phyloP scores from a whole-genome alignment of 2,113 vertebrate genomes.

The Cebus imitator region DNA sequence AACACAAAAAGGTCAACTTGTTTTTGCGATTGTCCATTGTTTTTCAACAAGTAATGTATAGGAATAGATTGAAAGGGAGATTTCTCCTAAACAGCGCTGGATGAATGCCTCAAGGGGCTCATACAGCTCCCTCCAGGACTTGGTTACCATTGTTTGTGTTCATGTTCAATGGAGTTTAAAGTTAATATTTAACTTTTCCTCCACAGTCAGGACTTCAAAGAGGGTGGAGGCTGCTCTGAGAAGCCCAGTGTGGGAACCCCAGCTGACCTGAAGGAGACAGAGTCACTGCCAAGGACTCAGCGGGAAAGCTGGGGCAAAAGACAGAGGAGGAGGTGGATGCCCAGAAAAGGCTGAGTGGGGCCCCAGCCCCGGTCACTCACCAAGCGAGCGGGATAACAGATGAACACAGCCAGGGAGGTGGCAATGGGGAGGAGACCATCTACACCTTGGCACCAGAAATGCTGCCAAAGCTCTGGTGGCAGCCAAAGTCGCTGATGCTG shows the following conservation, averaged over 20 bases:
- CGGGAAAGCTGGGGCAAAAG: neutral
- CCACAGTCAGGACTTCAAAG: too few relatives aligned
- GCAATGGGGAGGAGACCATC: slow-evolving; percentile 97
- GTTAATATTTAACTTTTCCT: too few relatives aligned
- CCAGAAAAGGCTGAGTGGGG: neutral
- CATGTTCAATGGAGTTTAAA: too few relatives aligned
- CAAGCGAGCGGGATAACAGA: slow-evolving; percentile 96
- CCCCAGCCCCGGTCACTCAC: slow-evolving; percentile 85
- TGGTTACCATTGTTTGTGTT: too few relatives aligned
- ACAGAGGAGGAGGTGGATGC: neutral
- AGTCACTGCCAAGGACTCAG: neutral
- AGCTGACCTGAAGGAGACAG: neutral
- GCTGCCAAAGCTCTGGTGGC: slow-evolving; percentile 91
- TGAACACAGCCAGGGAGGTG: slow-evolving; percentile 93
- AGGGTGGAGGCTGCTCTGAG: neutral
- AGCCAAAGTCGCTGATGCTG: slow-evolving; percentile 83
- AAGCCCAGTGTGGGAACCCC: neutral
- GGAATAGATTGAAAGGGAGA: too few relatives aligned
- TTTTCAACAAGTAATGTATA: too few relatives aligned
- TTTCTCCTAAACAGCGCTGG: too few relatives aligned
- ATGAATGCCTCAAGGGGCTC: too few relatives aligned
- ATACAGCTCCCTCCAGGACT: too few relatives aligned
- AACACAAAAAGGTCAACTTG: too few relatives aligned
- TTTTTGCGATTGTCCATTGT: too few relatives aligned
- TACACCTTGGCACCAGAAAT: slow-evolving; percentile 95